Conservation (phyloP, 30 jellyfish, hydroid and myxozoan species). For the Turritopsis rubra region DNA sequence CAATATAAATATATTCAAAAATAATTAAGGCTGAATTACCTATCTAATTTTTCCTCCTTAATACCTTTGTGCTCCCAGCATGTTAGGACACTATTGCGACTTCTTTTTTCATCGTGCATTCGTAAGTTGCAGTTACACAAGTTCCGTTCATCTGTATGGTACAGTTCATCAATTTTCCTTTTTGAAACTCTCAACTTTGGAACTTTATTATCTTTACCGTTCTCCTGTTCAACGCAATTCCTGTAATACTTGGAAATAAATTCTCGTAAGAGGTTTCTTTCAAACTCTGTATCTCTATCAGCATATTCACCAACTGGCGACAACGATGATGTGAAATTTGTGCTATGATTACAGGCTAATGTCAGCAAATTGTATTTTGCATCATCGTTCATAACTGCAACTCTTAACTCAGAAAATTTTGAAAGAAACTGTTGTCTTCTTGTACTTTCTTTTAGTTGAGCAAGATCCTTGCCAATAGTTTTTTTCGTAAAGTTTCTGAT, state of each 20-base stretch:
- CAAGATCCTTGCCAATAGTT: constrained; percentile 84
- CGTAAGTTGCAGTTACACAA: constrained; percentile 6
- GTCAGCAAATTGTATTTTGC: constrained; percentile 18
- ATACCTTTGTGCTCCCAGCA: constrained; percentile 38
- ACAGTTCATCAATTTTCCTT: neutral
- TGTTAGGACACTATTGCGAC: neutral
- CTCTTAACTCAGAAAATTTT: constrained; percentile 12
- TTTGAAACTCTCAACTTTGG: constrained; percentile 1
- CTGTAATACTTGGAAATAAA: constrained; percentile 25
- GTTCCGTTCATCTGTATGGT: neutral
- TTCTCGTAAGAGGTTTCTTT: constrained; percentile 10
- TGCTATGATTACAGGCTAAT: constrained; percentile 22
- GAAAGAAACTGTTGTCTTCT: constrained; percentile 5
- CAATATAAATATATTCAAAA: too few relatives aligned
- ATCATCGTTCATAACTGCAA: constrained; percentile 21
- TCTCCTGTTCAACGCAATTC: constrained; percentile 11
- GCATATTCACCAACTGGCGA: constrained; percentile 13
- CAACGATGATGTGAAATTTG: constrained; percentile 26
- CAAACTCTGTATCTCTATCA: constrained; percentile 16
- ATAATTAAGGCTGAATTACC: too few relatives aligned
- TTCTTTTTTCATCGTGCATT: constrained; percentile 7
- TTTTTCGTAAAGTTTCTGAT: constrained; percentile 69
- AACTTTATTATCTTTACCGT: neutral
- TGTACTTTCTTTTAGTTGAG: constrained; percentile 37
- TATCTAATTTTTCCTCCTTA: constrained; percentile 10